Evolutionary conservation across 2,113 vertebrate species (phyloP).

Genomic region (Aspidoscelis tigris): DNA sequence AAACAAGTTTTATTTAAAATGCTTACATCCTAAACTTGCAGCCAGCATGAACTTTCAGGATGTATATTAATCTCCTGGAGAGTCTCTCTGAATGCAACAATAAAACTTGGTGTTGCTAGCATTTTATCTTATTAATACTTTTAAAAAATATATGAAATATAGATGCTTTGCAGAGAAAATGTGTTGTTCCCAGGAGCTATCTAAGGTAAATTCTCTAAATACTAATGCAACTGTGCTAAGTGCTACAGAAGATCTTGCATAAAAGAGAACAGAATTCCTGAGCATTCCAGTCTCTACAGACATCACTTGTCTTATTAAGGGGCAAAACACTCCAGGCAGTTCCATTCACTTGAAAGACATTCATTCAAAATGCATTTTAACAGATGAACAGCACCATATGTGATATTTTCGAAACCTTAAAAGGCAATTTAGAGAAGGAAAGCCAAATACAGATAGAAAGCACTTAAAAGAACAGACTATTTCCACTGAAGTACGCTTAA

Average conservation of each 20-base stretch:
- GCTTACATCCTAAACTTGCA: not conserved
- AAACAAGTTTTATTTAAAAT: constrained; percentile 26
- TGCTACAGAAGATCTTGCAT: constrained; percentile 5
- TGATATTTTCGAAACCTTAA: not conserved
- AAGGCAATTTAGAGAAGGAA: constrained; percentile 21
- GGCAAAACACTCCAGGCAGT: constrained; percentile 9
- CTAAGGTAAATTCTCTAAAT: constrained; percentile 4
- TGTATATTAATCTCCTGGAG: constrained; percentile 18
- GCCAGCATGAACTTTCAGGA: not conserved
- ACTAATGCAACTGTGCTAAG: not conserved
- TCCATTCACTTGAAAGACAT: constrained; percentile 20
- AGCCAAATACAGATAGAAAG: not conserved
- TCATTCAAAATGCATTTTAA: constrained; percentile 20
- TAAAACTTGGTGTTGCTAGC: not conserved
- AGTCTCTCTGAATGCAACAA: constrained; percentile 20
- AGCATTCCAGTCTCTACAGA: not conserved
- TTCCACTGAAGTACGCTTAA: not conserved
- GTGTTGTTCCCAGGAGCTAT: constrained; percentile 6
- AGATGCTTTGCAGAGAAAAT: constrained; percentile 4
- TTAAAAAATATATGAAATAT: constrained; percentile 11
- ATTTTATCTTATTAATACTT: constrained; percentile 26
- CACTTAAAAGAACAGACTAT: not conserved
- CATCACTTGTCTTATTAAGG: not conserved
- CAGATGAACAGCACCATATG: not conserved
- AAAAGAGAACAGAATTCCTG: not conserved